Evolutionary conservation across 35 echinoderm and acorn worm genomes (phyloP).

Genomic region (Apostichopus japonicus): DNA sequence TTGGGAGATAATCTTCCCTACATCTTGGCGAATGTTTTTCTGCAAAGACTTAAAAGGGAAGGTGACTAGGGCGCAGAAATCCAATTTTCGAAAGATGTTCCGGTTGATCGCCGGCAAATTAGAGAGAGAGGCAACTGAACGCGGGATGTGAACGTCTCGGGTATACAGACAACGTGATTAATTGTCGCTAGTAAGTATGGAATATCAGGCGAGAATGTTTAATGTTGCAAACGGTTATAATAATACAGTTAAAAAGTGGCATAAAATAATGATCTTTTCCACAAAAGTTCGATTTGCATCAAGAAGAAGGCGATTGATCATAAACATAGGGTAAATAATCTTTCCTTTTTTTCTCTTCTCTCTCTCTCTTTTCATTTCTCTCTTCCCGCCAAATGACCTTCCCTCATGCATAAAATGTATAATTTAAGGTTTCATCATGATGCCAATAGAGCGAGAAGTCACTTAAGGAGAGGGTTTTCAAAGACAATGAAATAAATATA

Average conservation of each 20-base stretch:
- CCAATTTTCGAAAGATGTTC: slow-evolving; percentile 55
- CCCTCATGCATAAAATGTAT: slow-evolving; percentile 61
- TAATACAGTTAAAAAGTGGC: neutral
- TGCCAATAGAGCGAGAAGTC: slow-evolving; percentile 51
- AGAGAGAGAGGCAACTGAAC: slow-evolving; percentile 40
- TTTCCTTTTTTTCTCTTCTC: slow-evolving; percentile 3
- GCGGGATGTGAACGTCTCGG: slow-evolving; percentile 18
- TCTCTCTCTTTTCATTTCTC: neutral
- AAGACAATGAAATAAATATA: slow-evolving; percentile 57
- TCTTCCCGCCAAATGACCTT: slow-evolving; percentile 50
- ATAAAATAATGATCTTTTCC: neutral
- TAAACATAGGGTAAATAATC: slow-evolving; percentile 47
- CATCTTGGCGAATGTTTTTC: slow-evolving; percentile 39
- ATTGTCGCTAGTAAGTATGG: slow-evolving; percentile 27
- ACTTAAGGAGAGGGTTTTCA: slow-evolving; percentile 38
- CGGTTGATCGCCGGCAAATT: slow-evolving; percentile 58
- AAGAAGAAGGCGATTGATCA: slow-evolving; percentile 27
- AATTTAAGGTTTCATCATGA: slow-evolving; percentile 47
- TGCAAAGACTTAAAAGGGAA: neutral
- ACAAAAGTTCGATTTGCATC: slow-evolving; percentile 31
- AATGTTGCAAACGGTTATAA: slow-evolving; percentile 48
- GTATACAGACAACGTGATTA: slow-evolving; percentile 51
- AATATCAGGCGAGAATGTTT: slow-evolving; percentile 13
- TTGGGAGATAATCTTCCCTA: slow-evolving; percentile 54
- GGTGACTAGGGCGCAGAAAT: slow-evolving; percentile 30